Base-by-base conservation (phyloP, 2,113 vertebrate genomes). In the Apteryx owenii region DNA sequence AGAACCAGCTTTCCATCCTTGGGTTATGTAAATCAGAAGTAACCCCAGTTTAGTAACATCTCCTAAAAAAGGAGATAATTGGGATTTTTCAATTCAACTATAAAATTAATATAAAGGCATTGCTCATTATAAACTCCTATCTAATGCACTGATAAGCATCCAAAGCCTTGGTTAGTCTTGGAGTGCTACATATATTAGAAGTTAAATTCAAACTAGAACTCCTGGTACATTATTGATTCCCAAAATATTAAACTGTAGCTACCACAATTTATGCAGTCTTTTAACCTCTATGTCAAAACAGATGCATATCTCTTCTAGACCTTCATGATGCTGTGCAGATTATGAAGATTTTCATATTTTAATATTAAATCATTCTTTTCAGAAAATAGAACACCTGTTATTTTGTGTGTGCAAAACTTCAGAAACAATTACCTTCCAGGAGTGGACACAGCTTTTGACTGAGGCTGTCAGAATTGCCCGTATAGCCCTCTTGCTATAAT, bases 381-480 rank as follows among this genome's bases (percentile, higher is more conserved):
- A 68, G 50, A 91, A 85, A 93, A 68, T 9, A 44, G 89, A 94
- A 7, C 68, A 26, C n/a, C 54, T 22, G 87, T 23, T 64, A 53
- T 92, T 91, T 84, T 18, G 50, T 69, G n/a, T 12, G 7, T 56
- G 31, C 29, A 60, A 54, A 54, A 42, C 71, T 95, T 97, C 93
- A 95, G 92, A 23, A 92, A 48, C 53, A 91, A 97, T 97, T 95
- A 53, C 38, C 66, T 90, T 90, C 72, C 50, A 82, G 89, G 83
- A 95, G 44, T 92, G 68, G 66, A 95, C 95, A 78, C 46, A 78
- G 62, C 54, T 91, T 88, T 88, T 92, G 92, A 97, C 36, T 61
- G 91, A 85, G 71, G 75, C 91, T 98, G 95, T 97, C 95, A 97
- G 81, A 84, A 81, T 16, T 95, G 80, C 73, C 95, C 95, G 68